A percentile compares a stretch with the other conserved stretches of the same genome.
Conservation (phyloP, 2,888 invertebrate species). For the Tetranychus truncatus region DNA sequence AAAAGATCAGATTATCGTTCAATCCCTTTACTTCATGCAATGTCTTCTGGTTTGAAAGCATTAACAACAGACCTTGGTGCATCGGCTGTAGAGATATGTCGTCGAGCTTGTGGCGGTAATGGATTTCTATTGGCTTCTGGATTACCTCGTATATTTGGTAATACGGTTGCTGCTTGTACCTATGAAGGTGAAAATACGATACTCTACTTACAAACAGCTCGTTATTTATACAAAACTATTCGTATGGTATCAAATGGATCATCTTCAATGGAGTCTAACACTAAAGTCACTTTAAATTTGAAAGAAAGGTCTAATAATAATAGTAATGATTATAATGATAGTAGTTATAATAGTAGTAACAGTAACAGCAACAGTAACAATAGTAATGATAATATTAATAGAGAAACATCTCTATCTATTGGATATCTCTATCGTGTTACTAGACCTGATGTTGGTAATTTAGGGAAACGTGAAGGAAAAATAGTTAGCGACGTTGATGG, state of each 20-base stretch:
- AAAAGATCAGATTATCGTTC: conserved; percentile 43
- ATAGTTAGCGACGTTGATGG: neutral
- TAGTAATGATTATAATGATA: too few relatives aligned
- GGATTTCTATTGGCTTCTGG: conserved; percentile 76
- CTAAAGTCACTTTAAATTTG: too few relatives aligned
- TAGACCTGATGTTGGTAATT: neutral
- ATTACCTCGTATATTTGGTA: conserved; percentile 65
- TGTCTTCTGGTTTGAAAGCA: conserved; percentile 79
- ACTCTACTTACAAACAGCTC: conserved; percentile 66
- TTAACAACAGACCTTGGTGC: conserved; percentile 57
- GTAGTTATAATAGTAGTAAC: too few relatives aligned
- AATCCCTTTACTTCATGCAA: conserved; percentile 55
- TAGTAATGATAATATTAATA: neutral
- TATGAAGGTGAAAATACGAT: conserved; percentile 96
- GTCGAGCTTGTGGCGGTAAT: conserved; percentile 83
- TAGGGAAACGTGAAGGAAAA: neutral
- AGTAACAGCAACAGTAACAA: neutral
- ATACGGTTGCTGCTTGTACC: conserved; percentile 69
- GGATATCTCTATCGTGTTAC: neutral
- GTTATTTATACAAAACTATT: conserved; percentile 28
- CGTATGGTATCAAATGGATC: neutral
- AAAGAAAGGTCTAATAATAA: too few relatives aligned
- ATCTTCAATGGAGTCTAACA: too few relatives aligned
- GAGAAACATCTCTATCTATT: neutral
- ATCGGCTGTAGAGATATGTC: conserved; percentile 57